A percentile compares a stretch with the other conserved stretches of the same genome.
Evolutionary conservation across 2,888 invertebrate genomes (phyloP).

Genomic region (Hirtodrosophila confusa): DNA sequence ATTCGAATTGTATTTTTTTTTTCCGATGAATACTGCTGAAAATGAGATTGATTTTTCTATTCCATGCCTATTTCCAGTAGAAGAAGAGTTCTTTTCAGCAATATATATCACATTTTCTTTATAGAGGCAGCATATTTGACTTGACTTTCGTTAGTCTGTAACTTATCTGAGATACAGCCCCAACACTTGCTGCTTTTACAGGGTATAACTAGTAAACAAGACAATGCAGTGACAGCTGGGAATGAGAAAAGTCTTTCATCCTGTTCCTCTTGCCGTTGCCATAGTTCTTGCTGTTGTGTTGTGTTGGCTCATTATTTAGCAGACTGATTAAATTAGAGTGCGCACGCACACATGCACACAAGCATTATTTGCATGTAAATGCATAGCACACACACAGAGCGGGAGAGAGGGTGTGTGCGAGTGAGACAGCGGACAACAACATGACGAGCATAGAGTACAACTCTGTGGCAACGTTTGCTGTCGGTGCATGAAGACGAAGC

Average conservation of each 20-base stretch:
- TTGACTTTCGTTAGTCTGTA: too few species aligned
- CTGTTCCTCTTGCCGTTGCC: constrained; percentile 33
- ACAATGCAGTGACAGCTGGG: constrained; percentile 41
- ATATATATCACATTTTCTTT: too few species aligned
- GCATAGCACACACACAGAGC: constrained; percentile 3
- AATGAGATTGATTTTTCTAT: too few species aligned
- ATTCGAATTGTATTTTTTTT: too few species aligned
- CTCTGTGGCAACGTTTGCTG: constrained; percentile 41
- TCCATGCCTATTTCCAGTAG: too few species aligned
- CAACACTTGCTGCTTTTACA: neutral
- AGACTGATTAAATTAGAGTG: constrained; percentile 77
- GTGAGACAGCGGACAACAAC: constrained; percentile 12
- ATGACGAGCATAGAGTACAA: constrained; percentile 4
- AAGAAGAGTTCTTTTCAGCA: too few species aligned
- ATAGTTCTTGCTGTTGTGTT: constrained; percentile 15
- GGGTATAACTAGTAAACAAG: constrained; percentile 43
- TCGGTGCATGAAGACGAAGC: constrained; percentile 70
- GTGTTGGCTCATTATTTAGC: constrained; percentile 71
- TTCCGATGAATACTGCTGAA: too few species aligned
- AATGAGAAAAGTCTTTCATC: constrained; percentile 30
- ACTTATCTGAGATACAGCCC: too few species aligned
- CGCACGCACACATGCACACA: constrained; percentile 31
- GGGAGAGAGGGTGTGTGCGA: neutral
- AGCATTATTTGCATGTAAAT: constrained; percentile 61
- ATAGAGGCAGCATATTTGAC: too few species aligned